Base-by-base conservation (phyloP, 2,888 invertebrate species). In the Apotomis capreana region DNA sequence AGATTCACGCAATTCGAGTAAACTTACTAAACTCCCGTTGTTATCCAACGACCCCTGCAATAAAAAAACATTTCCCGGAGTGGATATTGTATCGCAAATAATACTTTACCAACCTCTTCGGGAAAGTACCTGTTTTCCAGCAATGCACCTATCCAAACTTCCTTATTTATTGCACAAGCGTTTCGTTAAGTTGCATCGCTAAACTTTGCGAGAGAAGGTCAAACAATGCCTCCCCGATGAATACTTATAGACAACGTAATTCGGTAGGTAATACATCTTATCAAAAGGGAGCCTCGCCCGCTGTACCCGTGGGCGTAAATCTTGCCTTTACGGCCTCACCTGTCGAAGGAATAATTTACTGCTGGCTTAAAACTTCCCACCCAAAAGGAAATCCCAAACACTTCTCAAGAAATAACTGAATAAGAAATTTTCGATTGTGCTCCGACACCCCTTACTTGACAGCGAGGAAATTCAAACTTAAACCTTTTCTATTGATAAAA, bases 331-430 rank as follows among this genome's bases (percentile, higher is more conserved):
- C 92, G 88, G 89, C 91, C 90, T 90, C 89, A 92, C 92, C 92
- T 93, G 92, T 92, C 92, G 90, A 91, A 88, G 84, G 90, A 91
- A 92, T 92, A 93, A 93, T 93, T 92, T 93, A 93, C 90, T 90
- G 88, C 89, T 83, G 85, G 89, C 91, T 93, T 91, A 92, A 92
- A 93, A 92, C 89, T 92, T 92, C 87, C 87, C 81, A 81, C 76
- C 83, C 84, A 81, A 87, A 86, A 88, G 89, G 87, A 91, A 92
- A 92, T 90, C 88, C 90, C 90, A 89, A 91, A 91, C 91, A 91
- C 91, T 90, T 90, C 89, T 88, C 86, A 87, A 89, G 90, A 90
- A 92, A 90, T 90, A 90, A 90, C 90, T 90, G 90, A 92, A 91
- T 92, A 89, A 90, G 91, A 88, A 90, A 89, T 90, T 88, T 84